phyloP scores from a whole-genome alignment of 2,888 invertebrate species.

The Pherbina coryleti region DNA sequence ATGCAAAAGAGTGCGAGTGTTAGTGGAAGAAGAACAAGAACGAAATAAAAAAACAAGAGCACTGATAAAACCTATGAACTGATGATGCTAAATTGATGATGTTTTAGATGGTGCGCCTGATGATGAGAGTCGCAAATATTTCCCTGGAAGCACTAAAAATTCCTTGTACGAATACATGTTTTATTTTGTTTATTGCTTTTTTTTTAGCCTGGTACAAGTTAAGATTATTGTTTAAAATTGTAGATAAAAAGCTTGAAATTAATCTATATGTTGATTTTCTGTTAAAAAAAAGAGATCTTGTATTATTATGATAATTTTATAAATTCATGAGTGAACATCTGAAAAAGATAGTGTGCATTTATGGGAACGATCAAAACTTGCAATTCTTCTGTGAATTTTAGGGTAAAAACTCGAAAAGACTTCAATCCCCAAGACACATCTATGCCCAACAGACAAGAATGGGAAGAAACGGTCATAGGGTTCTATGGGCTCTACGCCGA shows the following conservation, averaged over 20 bases:
- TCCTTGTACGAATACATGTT: neutral
- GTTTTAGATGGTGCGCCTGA: neutral
- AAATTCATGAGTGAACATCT: too few species aligned
- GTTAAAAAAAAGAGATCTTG: too few species aligned
- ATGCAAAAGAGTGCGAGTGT: neutral
- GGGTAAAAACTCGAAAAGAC: neutral
- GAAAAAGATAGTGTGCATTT: neutral
- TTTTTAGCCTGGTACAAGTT: neutral
- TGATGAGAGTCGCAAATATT: constrained; percentile 12
- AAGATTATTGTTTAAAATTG: constrained; percentile 10
- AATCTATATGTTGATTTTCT: neutral
- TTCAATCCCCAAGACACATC: too few species aligned
- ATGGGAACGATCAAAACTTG: neutral
- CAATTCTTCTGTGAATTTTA: neutral
- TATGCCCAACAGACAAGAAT: too few species aligned
- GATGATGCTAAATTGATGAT: neutral
- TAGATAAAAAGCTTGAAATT: neutral
- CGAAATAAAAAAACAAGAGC: neutral
- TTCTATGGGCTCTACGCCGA: too few species aligned
- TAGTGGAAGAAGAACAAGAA: neutral
- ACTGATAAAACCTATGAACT: neutral
- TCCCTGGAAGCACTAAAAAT: constrained; percentile 21
- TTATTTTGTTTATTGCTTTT: neutral
- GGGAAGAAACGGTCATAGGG: too few species aligned
- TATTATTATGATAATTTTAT: too few species aligned